Evolutionary conservation across 2,797 vertebrate species (phyloP), one percentile per base, ranked within the genome.

Genomic region (Rhyacichthys aspro): DNA sequence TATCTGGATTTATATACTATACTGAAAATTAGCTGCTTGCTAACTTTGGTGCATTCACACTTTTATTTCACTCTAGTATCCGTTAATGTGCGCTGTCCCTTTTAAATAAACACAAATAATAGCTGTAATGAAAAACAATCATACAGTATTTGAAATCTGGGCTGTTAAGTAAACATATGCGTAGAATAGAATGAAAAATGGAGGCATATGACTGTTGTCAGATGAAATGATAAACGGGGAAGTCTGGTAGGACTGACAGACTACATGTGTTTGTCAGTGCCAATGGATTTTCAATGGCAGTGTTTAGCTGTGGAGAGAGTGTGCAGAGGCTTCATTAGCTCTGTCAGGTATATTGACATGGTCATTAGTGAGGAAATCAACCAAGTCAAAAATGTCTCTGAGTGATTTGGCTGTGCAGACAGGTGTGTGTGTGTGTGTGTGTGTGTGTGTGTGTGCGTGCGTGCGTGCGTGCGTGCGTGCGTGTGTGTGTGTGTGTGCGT

Each of bases 331-430:
- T 70, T 77, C 67, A 72, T 78, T 72, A 68, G 70, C 67, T 76
- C 18, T 56, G 63, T 78, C 76, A 78, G 53, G 57, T 46, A 37
- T 75, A 86, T 77, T 62, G 75, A 74, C 67, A 11, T 39, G 43
- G 62, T 55, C 67, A 79, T 82, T 78, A 79, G 54, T n/a, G 55
- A 11, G 55, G 28, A 65, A 79, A 72, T 73, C 78, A 70, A 72
- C 56, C 28, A 9, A 70, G 38, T 75, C 47, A 70, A 61, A 74
- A 57, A 55, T 17, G 38, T 56, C 50, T 60, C n/a, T n/a, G n/a
- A n/a, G n/a, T n/a, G n/a, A n/a, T n/a, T n/a, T n/a, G n/a, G n/a
- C n/a, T n/a, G n/a, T n/a, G 36, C 7, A 9, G 14, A n/a, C 28
- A 9, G 2, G 33, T 42, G 36, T 48, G 55, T 7, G 11, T 19